A percentile compares a stretch with the other conserved stretches of the same genome.
Evolutionary conservation across 2,888 invertebrate genomes (phyloP).

Genomic region (Leptopilina drosophilae): DNA sequence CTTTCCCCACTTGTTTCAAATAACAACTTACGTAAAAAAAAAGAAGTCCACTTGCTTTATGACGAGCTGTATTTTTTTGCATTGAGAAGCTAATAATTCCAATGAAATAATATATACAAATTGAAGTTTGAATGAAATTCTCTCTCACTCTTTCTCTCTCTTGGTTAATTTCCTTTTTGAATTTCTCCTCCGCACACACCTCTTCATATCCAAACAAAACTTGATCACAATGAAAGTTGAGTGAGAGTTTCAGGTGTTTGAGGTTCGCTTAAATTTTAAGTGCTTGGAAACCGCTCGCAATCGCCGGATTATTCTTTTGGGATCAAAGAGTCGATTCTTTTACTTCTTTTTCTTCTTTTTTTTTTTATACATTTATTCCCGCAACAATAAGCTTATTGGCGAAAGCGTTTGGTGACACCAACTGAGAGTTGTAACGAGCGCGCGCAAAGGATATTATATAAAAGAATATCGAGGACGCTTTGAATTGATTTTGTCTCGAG

Average conservation of each 20-base stretch:
- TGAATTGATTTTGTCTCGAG: conserved; percentile 35
- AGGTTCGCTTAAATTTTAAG: conserved; percentile 33
- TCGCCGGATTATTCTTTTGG: conserved; percentile 13
- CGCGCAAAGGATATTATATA: no score
- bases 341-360: conserved; percentile 14
- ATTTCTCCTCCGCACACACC: neutral
- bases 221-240: conserved; percentile 24
- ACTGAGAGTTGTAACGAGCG: no score
- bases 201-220: conserved; percentile 20
- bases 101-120: conserved; percentile 1
- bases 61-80: neutral
- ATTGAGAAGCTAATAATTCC: no score
- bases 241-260: conserved; percentile 28
- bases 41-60: neutral
- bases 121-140: conserved; percentile 15
- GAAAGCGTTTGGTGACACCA: neutral
- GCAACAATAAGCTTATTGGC: conserved; percentile 3
- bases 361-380: neutral
- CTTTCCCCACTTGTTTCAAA: neutral
- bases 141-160: neutral
- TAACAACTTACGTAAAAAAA: neutral
- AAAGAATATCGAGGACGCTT: no score
- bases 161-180: neutral
- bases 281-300: conserved; percentile 12
- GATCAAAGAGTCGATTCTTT: conserved; percentile 37